Conservation (phyloP, 1,140 invertebrate species). For the Pogonomyrmex barbatus region DNA sequence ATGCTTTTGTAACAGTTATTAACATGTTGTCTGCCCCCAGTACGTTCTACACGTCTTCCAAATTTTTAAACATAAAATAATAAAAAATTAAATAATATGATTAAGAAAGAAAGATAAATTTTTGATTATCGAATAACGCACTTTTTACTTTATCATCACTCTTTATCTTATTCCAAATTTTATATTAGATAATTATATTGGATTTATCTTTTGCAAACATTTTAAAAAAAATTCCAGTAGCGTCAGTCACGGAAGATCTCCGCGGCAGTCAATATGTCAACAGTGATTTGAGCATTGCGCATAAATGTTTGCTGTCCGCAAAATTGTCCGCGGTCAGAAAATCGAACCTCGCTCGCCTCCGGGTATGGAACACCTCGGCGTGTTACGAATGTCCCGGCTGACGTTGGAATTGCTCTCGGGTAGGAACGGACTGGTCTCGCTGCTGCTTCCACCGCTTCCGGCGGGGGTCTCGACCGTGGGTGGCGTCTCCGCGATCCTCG, state of each 20-base stretch:
- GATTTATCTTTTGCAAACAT: background rate
- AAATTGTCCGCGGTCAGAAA: background rate
- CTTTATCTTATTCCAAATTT: slow-evolving; percentile 1
- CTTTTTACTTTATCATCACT: background rate
- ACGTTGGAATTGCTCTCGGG: slow-evolving; percentile 72
- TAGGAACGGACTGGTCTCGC: slow-evolving; percentile 86
- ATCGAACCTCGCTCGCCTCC: slow-evolving; percentile 82
- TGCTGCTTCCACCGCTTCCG: slow-evolving; percentile 88
- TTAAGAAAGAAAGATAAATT: background rate
- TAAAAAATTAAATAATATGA: background rate
- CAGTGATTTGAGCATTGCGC: background rate
- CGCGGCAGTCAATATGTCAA: background rate
- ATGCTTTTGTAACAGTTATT: background rate
- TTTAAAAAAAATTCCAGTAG: background rate
- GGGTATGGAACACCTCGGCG: slow-evolving; percentile 83
- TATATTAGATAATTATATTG: background rate
- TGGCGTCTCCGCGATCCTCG: slow-evolving; percentile 83
- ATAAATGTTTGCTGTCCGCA: background rate
- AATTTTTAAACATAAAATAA: background rate
- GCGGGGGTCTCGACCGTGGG: slow-evolving; percentile 87
- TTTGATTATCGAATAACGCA: background rate
- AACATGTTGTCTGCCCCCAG: background rate
- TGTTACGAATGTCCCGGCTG: slow-evolving; percentile 77
- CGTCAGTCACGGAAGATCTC: background rate
- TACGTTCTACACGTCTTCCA: background rate